These are phyloP conservation scores for Papilio machaon DNA, from an alignment of 1,140 invertebrate species.

Conservation along the genomic window DNA sequence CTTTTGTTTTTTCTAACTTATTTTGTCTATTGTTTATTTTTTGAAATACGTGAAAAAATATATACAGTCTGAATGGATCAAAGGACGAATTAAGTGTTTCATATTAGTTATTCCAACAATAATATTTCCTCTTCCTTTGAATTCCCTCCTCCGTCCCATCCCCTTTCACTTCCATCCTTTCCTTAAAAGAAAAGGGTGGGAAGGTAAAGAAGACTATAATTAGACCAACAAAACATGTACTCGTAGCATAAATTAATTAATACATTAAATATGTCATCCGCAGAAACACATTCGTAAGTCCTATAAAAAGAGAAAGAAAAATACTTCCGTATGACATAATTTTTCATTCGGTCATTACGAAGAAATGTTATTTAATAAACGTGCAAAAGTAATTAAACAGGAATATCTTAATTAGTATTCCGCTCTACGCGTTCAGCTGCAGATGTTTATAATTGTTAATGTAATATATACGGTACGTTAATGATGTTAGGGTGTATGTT, in stretches of 20 bases:
- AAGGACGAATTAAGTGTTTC: too few relatives aligned
- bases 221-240: too few relatives aligned
- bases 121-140: too few relatives aligned
- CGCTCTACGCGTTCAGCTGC: not conserved
- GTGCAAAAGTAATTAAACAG: constrained; percentile 32
- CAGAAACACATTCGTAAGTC: not conserved
- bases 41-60: too few relatives aligned
- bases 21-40: too few relatives aligned
- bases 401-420: constrained; percentile 34
- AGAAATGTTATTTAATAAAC: constrained; percentile 10
- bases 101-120: too few relatives aligned
- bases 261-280: not conserved
- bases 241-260: not conserved
- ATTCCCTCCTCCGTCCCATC: too few relatives aligned
- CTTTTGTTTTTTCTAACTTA: too few relatives aligned
- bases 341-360: constrained; percentile 8
- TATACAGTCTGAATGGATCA: too few relatives aligned
- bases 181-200: too few relatives aligned
- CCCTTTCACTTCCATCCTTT: too few relatives aligned
- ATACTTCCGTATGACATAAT: not conserved
- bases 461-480: constrained; percentile 31
- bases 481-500: constrained; percentile 28
- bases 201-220: too few relatives aligned
- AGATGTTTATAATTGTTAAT: constrained; percentile 34
- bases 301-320: not conserved